phyloP scores from a whole-genome alignment of 2,888 invertebrate species.

The Hofmannophila pseudospretella region DNA sequence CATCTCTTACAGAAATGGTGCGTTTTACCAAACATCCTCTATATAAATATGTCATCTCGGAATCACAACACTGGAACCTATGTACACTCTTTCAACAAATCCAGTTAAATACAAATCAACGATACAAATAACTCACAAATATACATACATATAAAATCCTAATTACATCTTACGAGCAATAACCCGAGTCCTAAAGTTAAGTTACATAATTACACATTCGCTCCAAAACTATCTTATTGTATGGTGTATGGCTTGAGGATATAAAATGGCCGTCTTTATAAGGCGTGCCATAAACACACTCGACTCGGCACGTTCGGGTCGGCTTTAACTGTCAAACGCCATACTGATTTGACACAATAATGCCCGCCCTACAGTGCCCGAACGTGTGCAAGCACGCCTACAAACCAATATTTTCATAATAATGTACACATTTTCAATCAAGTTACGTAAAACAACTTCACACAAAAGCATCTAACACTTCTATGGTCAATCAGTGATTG shows the following conservation, averaged over 20 bases:
- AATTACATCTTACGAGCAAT: conserved; percentile 29
- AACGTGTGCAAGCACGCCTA: too few relatives aligned
- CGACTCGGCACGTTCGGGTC: too few relatives aligned
- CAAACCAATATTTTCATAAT: too few relatives aligned
- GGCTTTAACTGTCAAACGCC: too few relatives aligned
- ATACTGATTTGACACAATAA: too few relatives aligned
- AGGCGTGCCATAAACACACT: too few relatives aligned
- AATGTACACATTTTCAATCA: too few relatives aligned
- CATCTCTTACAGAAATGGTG: too few relatives aligned
- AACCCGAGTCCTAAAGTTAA: conserved; percentile 24
- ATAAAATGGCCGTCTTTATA: conserved; percentile 17
- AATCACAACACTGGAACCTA: conserved; percentile 68
- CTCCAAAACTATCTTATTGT: conserved; percentile 6
- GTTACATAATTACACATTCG: conserved; percentile 10
- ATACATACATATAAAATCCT: conserved; percentile 61
- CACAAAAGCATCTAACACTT: conserved; percentile 6
- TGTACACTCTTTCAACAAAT: conserved; percentile 47
- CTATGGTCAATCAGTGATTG: conserved; percentile 15
- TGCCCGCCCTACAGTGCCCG: too few relatives aligned
- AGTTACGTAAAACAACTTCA: too few relatives aligned
- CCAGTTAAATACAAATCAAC: conserved; percentile 31
- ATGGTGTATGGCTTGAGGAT: conserved; percentile 14
- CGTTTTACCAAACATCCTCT: too few relatives aligned
- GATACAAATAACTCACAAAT: conserved; percentile 51
- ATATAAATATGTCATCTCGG: conserved; percentile 41